Conservation (phyloP, 1,140 invertebrate species). For the Bombus waltoni region DNA sequence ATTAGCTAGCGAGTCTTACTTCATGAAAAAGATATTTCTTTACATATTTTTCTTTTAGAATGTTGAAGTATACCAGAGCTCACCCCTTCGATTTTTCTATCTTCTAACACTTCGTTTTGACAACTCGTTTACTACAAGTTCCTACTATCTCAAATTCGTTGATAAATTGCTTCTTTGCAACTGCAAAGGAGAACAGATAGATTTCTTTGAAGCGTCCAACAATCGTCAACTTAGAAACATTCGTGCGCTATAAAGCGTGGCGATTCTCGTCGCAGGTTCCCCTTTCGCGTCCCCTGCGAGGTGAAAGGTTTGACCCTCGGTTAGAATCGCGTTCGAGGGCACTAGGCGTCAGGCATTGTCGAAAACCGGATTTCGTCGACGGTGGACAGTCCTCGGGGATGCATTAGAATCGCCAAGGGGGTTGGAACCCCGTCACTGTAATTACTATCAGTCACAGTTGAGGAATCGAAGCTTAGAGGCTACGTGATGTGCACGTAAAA, state of each 20-base stretch:
- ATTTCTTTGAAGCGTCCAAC: no score
- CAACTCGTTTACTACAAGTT: not conserved
- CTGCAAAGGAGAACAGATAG: not conserved
- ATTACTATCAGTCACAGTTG: conserved; percentile 28
- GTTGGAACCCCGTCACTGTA: not conserved
- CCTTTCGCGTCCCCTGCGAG: not conserved
- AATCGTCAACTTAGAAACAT: not conserved
- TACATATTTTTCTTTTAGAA: no score
- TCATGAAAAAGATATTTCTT: no score
- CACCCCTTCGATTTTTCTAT: not conserved
- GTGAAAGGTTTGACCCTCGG: conserved; percentile 33
- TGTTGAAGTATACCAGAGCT: not conserved
- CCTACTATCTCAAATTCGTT: not conserved
- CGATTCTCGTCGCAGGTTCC: conserved; percentile 16
- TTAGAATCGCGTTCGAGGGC: not conserved
- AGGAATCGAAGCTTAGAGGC: not conserved
- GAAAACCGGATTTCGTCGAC: conserved; percentile 68
- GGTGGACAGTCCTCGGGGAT: conserved; percentile 55
- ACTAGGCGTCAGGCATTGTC: conserved; percentile 54
- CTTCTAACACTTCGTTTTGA: not conserved
- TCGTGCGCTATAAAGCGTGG: not conserved
- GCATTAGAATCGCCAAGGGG: conserved; percentile 55
- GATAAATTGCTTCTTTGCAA: not conserved
- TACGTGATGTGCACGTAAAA: not conserved
- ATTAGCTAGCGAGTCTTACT: no score